phyloP scores from a whole-genome alignment of 2,888 invertebrate species.

The Cactoblastis cactorum region DNA sequence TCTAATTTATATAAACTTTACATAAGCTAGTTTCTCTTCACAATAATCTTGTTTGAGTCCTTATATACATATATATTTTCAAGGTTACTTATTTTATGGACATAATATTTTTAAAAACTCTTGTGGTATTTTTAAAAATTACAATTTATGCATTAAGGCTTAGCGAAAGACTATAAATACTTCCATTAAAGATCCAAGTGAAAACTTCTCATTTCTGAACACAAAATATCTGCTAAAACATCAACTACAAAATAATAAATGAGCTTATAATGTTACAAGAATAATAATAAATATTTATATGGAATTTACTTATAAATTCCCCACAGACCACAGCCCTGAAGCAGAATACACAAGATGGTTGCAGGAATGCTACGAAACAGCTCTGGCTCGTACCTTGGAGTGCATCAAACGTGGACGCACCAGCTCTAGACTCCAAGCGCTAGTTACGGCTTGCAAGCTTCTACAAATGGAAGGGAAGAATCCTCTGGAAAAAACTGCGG shows the following conservation, averaged over 20 bases:
- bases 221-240: too few species aligned
- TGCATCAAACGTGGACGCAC: conserved; percentile 77
- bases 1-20: conserved; percentile 16
- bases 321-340: conserved; percentile 73
- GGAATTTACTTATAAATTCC: background rate
- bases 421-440: conserved; percentile 79
- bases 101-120: too few species aligned
- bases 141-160: too few species aligned
- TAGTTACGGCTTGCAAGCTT: conserved; percentile 86
- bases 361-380: conserved; percentile 83
- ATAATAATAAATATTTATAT: too few species aligned
- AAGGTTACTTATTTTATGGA: conserved; percentile 15
- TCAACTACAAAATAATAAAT: too few species aligned
- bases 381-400: conserved; percentile 78
- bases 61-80: conserved; percentile 2
- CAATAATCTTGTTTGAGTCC: too few species aligned
- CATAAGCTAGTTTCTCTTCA: conserved; percentile 14
- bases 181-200: too few species aligned
- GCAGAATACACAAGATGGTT: conserved; percentile 84
- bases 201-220: too few species aligned
- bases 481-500: conserved; percentile 77
- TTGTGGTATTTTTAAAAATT: too few species aligned
- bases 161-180: too few species aligned
- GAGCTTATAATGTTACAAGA: too few species aligned
- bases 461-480: conserved; percentile 85